Evolutionary conservation across 2,113 vertebrate genomes (phyloP), one percentile per base, ranked within the genome.

Genomic region (Corvus cornix): DNA sequence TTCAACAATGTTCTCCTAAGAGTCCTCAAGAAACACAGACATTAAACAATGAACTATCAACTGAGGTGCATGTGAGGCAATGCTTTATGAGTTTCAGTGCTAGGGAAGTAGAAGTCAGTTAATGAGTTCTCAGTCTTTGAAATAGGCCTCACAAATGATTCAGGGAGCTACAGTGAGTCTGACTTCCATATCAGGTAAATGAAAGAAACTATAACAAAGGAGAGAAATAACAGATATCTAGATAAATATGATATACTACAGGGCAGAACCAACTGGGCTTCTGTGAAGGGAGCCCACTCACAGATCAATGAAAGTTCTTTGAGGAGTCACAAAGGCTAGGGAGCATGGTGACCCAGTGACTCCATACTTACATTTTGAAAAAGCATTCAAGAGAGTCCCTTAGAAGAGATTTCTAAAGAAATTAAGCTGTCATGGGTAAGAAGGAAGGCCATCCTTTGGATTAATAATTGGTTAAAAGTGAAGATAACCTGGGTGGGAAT

Each of bases 391-490:
- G 23, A 18, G 85, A 82, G 18, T 51, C 46, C 21, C 59, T 92
- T 66, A 87, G 83, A 92, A 92, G 55, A 80, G 26, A 69, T 66
- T 86, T 92, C 67, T 88, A 73, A 83, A 90, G 92, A 93, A 90
- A 93, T 90, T 73, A 92, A 80, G 24, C 16, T 79, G 37, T 60
- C 51, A 31, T 62, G 43, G 28, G 5, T 58, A 69, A 79, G n/a
- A 83, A 62, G 19, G 44, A 90, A 83, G 33, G 23, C 1, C 6
- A 14, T 73, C 7, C 66, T 28, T 43, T 51, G 39, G 67, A 86
- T 86, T 94, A 90, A 69, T 88, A 88, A 73, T 76, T 85, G 26
- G 43, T 90, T 77, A 64, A 85, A 90, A 92, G 23, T 6, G 1
- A 86, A 59, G 46, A 26, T 87, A 89, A 93, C 43, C 19, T 76